Conservation (phyloP, 2,113 vertebrate genomes). For the Dendrocopos noguchii region DNA sequence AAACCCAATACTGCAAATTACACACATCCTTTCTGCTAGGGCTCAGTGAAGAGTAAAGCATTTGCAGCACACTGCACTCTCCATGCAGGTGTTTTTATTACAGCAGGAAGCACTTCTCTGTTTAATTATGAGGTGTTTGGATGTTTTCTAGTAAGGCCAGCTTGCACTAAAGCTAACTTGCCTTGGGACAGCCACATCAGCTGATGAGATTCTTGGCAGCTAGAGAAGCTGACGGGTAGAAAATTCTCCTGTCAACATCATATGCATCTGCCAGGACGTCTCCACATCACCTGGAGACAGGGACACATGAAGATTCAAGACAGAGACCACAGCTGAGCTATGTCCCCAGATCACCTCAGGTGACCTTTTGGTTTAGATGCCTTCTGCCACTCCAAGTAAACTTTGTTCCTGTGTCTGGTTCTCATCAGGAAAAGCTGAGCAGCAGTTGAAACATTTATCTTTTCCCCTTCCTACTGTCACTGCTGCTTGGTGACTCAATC, state of each 20-base stretch:
- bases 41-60: neutral
- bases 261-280: neutral
- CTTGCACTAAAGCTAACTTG: neutral
- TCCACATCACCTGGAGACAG: neutral
- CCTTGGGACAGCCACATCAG: neutral
- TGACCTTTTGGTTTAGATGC: neutral
- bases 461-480: neutral
- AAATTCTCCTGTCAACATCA: neutral
- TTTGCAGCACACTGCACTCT: neutral
- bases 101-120: neutral
- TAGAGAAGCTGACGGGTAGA: neutral
- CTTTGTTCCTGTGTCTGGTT: neutral
- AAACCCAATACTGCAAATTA: neutral
- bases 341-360: neutral
- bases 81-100: neutral
- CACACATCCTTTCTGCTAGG: neutral
- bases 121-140: neutral
- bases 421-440: neutral
- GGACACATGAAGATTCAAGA: neutral
- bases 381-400: neutral
- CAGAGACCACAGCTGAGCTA: neutral
- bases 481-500: slow-evolving; percentile 16
- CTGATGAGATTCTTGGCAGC: neutral
- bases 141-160: neutral
- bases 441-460: neutral